These are phyloP conservation scores for Lipotes vexillifer DNA, from an alignment of 2,113 vertebrate species.

Conservation along the genomic window DNA sequence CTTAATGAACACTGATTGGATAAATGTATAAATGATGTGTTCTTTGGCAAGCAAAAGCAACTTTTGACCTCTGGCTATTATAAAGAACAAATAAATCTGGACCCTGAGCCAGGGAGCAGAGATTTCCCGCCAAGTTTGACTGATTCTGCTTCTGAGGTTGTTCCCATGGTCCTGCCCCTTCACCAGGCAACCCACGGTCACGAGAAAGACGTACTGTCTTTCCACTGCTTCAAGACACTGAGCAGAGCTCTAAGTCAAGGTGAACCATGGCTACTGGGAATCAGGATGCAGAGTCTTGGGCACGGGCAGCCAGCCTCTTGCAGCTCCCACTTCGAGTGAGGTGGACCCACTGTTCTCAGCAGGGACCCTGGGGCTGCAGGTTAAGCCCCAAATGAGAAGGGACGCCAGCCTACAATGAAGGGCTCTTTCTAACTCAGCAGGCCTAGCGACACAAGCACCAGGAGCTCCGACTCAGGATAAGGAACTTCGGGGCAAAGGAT, in stretches of 20 bases:
- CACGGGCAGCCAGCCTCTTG: background rate
- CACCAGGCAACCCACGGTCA: too few species aligned
- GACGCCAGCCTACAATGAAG: background rate
- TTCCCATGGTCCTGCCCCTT: fast-evolving
- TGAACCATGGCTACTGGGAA: background rate
- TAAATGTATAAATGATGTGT: background rate
- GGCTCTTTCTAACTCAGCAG: background rate
- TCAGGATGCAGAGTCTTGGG: background rate
- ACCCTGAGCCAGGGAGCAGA: background rate
- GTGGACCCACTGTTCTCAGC: background rate
- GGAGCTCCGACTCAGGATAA: background rate
- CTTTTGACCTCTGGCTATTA: background rate
- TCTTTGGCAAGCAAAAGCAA: background rate
- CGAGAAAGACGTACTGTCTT: too few species aligned
- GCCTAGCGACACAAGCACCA: background rate
- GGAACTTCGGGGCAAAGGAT: too few species aligned
- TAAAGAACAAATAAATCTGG: background rate
- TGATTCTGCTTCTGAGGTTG: background rate
- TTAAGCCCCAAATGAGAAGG: fast-evolving
- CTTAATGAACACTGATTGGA: too few species aligned
- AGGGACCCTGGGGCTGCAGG: fast-evolving
- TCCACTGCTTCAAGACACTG: background rate
- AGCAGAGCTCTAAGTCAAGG: background rate
- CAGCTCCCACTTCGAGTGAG: fast-evolving
- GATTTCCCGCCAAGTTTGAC: fast-evolving